These are phyloP conservation scores for Teleogryllus occipitalis DNA, from an alignment of 1,140 invertebrate species.

Conservation along the genomic window DNA sequence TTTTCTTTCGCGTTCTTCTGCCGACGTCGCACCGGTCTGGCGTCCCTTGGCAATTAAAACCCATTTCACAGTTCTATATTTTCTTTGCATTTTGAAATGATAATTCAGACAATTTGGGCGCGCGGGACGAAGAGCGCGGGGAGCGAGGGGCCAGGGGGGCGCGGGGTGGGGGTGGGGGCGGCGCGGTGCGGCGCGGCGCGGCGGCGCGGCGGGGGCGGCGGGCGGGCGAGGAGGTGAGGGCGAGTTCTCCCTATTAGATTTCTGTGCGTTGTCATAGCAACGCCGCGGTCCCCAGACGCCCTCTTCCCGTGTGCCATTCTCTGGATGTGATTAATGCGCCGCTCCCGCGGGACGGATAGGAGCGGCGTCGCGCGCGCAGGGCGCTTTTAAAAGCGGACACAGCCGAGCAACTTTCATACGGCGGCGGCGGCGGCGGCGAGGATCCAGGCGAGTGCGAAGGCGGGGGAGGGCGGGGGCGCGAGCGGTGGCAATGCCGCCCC, in stretches of 20 bases:
- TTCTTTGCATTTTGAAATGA: constrained; percentile 29
- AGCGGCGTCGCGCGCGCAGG: neutral
- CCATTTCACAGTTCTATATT: constrained; percentile 28
- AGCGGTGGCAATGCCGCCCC: no score
- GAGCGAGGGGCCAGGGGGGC: neutral
- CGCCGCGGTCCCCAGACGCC: constrained; percentile 18
- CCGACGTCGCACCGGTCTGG: no score
- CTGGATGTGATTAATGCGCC: constrained; percentile 27
- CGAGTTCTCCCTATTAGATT: constrained; percentile 25
- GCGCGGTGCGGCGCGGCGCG: neutral
- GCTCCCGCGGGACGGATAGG: constrained; percentile 20
- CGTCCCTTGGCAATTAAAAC: constrained; percentile 27
- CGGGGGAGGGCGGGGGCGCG: no score
- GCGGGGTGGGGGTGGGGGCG: constrained; percentile 13
- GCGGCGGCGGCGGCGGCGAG: no score
- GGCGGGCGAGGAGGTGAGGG: constrained; percentile 11
- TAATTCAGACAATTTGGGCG: constrained; percentile 27
- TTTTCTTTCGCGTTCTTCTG: neutral
- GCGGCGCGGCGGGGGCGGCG: neutral
- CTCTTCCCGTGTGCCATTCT: constrained; percentile 25
- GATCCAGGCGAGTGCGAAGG: no score
- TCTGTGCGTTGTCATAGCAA: constrained; percentile 25
- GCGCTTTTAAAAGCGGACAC: no score
- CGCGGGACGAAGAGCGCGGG: constrained; percentile 7
- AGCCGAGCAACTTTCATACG: no score